Base-by-base conservation (phyloP, 2,888 invertebrate species). In the Cremastobaeus sp. region DNA sequence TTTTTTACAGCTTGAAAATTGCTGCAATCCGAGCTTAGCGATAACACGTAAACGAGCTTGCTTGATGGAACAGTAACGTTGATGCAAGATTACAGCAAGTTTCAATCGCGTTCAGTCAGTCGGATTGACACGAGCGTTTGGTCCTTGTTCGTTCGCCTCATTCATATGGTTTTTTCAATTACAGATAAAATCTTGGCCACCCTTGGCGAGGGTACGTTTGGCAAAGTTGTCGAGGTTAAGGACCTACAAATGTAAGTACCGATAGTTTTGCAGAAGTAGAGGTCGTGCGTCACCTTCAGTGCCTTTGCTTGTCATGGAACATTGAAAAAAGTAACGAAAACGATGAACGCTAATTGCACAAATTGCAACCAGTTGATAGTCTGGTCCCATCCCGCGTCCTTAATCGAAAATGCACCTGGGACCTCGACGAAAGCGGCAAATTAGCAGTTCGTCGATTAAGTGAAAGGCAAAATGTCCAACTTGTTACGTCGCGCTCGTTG, bases 191-290 rank as follows among this genome's bases (percentile, higher is more conserved):
- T 99, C 90, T 92, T 97, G 91, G 93, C 95, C 90, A 99, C 99
- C 85, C 94, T 99, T 88, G 99, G 99, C 85, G 99, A 99, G 91
- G 99, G 99, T 88, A 99, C 99, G 84, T 99, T 99, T 93, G 99
- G 99, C 89, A 98, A 99, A 92, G 99, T 99, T 88, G 98, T 99
- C 88, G 96, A 98, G 92, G 98, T 98, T 89, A 96, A 96, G 90
- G 98, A 98, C 90, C 90, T 95, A 88, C 94, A 96, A 91, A 95
- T 94, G 97, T 97, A 90, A 93, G 94, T 93, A 69, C 6, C 9
- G 6, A 47, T 15, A 15, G 12, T 9, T 21, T 32, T 11, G 30
- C 15, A 18, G 2, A n/a, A 59, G 12, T 32, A 20, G 30, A 32
- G 39, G 15, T 41, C 41, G 3, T 18, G 50, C 18, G 18, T 17